Evolutionary conservation across 1,140 invertebrate genomes (phyloP).

Genomic region (Drosophila watanabei): DNA sequence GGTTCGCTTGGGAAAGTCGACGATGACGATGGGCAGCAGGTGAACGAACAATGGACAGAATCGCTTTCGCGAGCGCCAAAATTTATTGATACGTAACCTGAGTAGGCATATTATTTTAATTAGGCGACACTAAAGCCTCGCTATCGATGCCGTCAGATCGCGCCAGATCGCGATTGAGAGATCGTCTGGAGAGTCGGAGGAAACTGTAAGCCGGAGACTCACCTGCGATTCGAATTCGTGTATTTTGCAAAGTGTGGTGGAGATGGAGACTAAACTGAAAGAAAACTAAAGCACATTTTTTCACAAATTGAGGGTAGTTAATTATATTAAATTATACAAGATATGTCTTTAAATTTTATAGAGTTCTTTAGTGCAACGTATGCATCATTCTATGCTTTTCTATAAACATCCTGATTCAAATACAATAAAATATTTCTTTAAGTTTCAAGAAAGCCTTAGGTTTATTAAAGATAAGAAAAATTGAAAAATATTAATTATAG

Average conservation of each 20-base stretch:
- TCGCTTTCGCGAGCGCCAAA: conserved; percentile 42
- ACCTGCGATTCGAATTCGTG: conserved; percentile 36
- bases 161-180: conserved; percentile 73
- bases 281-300: not conserved
- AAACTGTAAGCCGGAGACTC: conserved; percentile 15
- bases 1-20: conserved; percentile 48
- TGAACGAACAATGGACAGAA: conserved; percentile 52
- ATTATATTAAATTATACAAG: not conserved
- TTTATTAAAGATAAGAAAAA: too few species aligned
- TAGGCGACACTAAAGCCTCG: conserved; percentile 70
- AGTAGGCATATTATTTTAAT: conserved; percentile 84
- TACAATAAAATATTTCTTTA: too few species aligned
- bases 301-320: not conserved
- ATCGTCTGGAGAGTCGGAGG: conserved; percentile 50
- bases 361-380: too few species aligned
- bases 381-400: too few species aligned
- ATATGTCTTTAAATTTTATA: not conserved
- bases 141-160: conserved; percentile 74
- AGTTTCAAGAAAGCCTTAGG: too few species aligned
- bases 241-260: conserved; percentile 57
- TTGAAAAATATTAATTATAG: too few species aligned
- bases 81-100: conserved; percentile 75
- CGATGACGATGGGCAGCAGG: conserved; percentile 26
- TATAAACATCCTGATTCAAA: too few species aligned
- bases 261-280: conserved; percentile 33